A percentile compares a stretch with the other conserved stretches of the same genome.
Evolutionary conservation across 2,797 vertebrate genomes (phyloP).

Genomic region (Spizella passerina): DNA sequence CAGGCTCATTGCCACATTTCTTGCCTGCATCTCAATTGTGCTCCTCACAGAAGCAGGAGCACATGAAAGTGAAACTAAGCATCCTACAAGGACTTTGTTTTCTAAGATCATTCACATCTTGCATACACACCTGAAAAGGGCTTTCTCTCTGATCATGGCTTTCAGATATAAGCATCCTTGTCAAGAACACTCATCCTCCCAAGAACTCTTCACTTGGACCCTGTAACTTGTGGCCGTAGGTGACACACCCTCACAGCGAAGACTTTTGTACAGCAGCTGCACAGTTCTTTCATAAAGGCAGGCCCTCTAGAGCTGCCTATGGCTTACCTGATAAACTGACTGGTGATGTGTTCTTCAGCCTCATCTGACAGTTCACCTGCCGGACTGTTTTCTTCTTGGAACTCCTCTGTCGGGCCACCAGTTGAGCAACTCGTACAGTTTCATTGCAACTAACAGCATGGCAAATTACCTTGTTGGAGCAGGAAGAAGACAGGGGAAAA

Average conservation of each 20-base stretch:
- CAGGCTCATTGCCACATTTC: background rate
- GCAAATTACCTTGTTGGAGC: slow-evolving; percentile 73
- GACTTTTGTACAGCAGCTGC: background rate
- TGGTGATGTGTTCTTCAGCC: slow-evolving; percentile 80
- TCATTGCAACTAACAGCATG: slow-evolving; percentile 84
- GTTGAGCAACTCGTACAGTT: slow-evolving; percentile 86
- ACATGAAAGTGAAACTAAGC: background rate
- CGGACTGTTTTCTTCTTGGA: slow-evolving; percentile 83
- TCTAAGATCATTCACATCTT: background rate
- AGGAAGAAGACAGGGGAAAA: background rate
- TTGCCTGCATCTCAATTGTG: accelerated
- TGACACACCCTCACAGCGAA: background rate
- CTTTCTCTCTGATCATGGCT: background rate
- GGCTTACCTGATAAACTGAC: slow-evolving; percentile 80
- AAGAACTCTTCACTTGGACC: background rate
- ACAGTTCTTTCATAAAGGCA: background rate
- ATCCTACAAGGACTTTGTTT: background rate
- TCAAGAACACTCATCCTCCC: background rate
- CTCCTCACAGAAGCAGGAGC: background rate
- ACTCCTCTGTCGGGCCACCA: slow-evolving; percentile 87
- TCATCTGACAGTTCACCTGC: slow-evolving; percentile 88
- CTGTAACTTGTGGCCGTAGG: accelerated
- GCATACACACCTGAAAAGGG: accelerated
- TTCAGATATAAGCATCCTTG: background rate
- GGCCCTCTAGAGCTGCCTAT: background rate